phyloP scores from a whole-genome alignment of 2,113 vertebrate species.

The Sylvilagus bachmani region DNA sequence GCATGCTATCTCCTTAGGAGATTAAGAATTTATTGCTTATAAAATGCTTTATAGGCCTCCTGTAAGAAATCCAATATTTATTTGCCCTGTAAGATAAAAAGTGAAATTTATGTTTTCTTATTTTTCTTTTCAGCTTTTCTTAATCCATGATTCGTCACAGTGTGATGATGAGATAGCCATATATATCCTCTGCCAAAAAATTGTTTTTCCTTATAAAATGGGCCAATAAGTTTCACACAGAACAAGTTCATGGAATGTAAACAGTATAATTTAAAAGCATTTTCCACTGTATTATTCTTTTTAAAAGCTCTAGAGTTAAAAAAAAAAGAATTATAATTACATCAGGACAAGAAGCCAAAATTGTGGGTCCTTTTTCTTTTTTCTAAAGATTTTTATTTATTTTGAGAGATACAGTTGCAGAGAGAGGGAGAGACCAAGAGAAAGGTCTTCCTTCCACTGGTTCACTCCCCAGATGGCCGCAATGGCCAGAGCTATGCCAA shows the following conservation, averaged over 20 bases:
- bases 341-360: slow-evolving; percentile 51
- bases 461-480: too few species aligned
- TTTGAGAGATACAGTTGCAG: too few species aligned
- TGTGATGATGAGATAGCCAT: slow-evolving; percentile 52
- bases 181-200: slow-evolving; percentile 42
- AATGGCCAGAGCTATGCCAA: too few species aligned
- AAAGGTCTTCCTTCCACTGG: too few species aligned
- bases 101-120: slow-evolving; percentile 70
- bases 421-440: too few species aligned
- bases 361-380: neutral
- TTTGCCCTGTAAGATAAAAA: slow-evolving; percentile 74
- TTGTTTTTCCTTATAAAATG: slow-evolving; percentile 51
- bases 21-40: slow-evolving; percentile 78
- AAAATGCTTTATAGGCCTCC: slow-evolving; percentile 70
- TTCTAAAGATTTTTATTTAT: too few species aligned
- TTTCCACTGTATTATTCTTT: slow-evolving; percentile 53
- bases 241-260: slow-evolving; percentile 66
- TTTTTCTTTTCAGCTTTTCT: slow-evolving; percentile 71
- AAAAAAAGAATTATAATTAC: slow-evolving; percentile 66
- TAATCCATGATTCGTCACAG: slow-evolving; percentile 56
- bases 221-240: slow-evolving; percentile 47
- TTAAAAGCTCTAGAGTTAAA: slow-evolving; percentile 39
- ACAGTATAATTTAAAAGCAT: slow-evolving; percentile 55
- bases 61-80: slow-evolving; percentile 78
- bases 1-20: slow-evolving; percentile 43